A percentile compares a stretch with the other conserved stretches of the same genome.
These are phyloP conservation scores for Acanthococcus lagerstroemiae DNA, from an alignment of 2,888 invertebrate species.

Conservation along the genomic window DNA sequence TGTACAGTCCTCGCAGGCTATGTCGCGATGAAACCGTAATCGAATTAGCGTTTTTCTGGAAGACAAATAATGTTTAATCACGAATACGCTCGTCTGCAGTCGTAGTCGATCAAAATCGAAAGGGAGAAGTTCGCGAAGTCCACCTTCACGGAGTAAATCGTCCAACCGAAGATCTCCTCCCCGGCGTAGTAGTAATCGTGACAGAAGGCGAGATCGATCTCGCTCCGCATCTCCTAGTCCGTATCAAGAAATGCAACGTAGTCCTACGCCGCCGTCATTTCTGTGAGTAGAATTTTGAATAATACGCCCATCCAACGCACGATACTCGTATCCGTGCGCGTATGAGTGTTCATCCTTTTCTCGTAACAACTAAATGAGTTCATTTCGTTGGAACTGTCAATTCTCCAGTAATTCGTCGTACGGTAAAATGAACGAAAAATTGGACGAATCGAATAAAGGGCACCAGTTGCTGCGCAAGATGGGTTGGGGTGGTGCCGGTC, in stretches of 20 bases:
- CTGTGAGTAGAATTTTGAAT: constrained; percentile 47
- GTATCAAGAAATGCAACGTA: constrained; percentile 42
- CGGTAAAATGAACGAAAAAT: constrained; percentile 49
- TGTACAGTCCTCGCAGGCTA: background rate
- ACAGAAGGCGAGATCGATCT: constrained; percentile 45
- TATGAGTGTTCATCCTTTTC: constrained; percentile 7
- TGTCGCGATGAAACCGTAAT: background rate
- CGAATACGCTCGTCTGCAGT: constrained; percentile 28
- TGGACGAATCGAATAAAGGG: constrained; percentile 87
- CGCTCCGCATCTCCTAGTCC: constrained; percentile 43
- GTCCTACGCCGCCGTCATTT: constrained; percentile 63
- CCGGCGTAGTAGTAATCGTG: constrained; percentile 36
- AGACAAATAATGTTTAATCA: constrained; percentile 44
- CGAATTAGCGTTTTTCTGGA: constrained; percentile 9
- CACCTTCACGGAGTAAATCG: constrained; percentile 32
- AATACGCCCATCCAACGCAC: constrained; percentile 4
- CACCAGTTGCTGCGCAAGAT: constrained; percentile 95
- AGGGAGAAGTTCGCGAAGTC: constrained; percentile 35
- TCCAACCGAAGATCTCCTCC: constrained; percentile 32
- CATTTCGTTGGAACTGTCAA: no score
- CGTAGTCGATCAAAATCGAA: constrained; percentile 47
- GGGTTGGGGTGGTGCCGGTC: constrained; percentile 94
- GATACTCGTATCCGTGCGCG: background rate
- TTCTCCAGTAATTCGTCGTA: constrained; percentile 41
- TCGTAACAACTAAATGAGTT: no score